Evolutionary conservation across 2,797 vertebrate genomes (phyloP).

Genomic region (Peromyscus melanophrys): DNA sequence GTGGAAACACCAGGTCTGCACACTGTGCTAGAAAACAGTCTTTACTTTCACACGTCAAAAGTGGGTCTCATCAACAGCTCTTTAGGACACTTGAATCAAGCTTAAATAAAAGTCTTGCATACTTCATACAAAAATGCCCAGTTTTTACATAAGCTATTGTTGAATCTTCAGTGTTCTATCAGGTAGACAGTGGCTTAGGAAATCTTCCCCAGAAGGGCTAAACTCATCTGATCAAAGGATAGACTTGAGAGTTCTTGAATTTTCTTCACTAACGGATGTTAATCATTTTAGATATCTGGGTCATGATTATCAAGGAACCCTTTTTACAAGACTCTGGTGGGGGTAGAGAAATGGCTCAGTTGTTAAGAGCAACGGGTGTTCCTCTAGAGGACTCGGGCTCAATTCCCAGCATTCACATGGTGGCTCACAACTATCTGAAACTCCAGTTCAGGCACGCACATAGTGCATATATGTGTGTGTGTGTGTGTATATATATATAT

Average conservation of each 20-base stretch:
- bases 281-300: conserved; percentile 2
- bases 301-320: background rate
- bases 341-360: background rate
- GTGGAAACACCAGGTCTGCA: background rate
- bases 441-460: background rate
- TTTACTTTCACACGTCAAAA: conserved; percentile 20
- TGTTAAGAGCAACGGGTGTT: background rate
- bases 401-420: background rate
- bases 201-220: background rate
- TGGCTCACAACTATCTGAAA: background rate
- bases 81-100: background rate
- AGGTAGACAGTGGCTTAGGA: background rate
- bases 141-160: background rate
- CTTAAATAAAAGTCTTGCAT: background rate
- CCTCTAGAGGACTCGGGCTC: background rate
- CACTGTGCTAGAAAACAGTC: background rate
- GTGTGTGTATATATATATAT: no score
- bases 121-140: background rate
- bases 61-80: background rate
- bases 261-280: background rate
- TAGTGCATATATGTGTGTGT: background rate
- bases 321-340: background rate
- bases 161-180: conserved; percentile 6
- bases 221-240: background rate
- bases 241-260: conserved; percentile 4